A percentile compares a stretch with the other conserved stretches of the same genome.
Evolutionary conservation across 1,140 invertebrate species (phyloP).

Genomic region (Procambarus clarkii): DNA sequence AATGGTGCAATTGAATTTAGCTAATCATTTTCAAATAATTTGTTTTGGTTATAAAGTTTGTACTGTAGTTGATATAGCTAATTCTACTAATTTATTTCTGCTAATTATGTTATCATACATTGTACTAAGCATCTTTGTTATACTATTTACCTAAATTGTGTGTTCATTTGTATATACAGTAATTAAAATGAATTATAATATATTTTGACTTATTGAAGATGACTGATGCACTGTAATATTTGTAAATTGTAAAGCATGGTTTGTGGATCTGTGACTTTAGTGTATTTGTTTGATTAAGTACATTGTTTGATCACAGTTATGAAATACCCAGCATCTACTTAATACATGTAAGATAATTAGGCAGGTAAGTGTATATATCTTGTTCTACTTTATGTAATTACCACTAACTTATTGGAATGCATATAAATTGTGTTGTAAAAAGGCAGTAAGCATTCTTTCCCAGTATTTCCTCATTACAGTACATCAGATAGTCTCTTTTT

Average conservation of each 20-base stretch:
- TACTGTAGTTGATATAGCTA: too few relatives aligned
- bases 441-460: not conserved
- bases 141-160: too few relatives aligned
- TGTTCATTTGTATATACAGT: not conserved
- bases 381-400: too few relatives aligned
- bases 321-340: not conserved
- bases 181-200: too few relatives aligned
- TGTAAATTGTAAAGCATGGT: not conserved
- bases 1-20: not conserved
- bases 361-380: not conserved
- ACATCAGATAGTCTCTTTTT: not conserved
- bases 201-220: not conserved
- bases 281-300: not conserved
- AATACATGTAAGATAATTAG: not conserved
- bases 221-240: not conserved
- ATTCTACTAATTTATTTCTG: too few relatives aligned
- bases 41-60: not conserved
- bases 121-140: too few relatives aligned
- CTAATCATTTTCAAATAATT: not conserved
- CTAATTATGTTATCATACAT: too few relatives aligned
- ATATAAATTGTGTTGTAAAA: not conserved
- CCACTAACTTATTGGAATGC: not conserved
- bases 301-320: not conserved
- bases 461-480: not conserved
- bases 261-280: not conserved